phyloP scores from a whole-genome alignment of 2,888 invertebrate species.

The Amphipoea lucens region DNA sequence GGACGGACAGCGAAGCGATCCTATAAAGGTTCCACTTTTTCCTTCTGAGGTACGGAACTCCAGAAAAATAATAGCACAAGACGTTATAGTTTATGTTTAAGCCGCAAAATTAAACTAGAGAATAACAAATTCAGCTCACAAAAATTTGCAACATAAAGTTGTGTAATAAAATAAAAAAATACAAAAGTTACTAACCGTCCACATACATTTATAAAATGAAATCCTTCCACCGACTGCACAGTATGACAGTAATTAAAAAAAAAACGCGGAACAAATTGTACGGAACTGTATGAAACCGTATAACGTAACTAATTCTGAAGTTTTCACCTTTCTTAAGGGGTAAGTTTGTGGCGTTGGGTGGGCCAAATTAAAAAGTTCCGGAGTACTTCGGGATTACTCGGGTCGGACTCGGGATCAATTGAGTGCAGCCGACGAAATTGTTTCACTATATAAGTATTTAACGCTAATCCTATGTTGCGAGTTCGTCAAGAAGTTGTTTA shows the following conservation, averaged over 20 bases:
- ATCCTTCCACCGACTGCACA: conserved; percentile 47
- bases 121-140: conserved; percentile 38
- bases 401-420: conserved; percentile 55
- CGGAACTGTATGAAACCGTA: conserved; percentile 31
- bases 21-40: not conserved
- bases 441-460: conserved; percentile 50
- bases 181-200: conserved; percentile 28
- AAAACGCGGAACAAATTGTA: conserved; percentile 26
- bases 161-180: conserved; percentile 40
- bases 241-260: conserved; percentile 54
- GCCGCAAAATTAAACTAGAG: conserved; percentile 32
- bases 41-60: not conserved
- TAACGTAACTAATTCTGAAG: conserved; percentile 68
- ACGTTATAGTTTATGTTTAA: conserved; percentile 24
- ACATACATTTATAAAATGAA: conserved; percentile 46
- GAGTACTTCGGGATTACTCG: conserved; percentile 45
- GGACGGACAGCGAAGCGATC: not conserved
- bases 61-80: conserved; percentile 2
- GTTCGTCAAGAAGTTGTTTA: conserved; percentile 39
- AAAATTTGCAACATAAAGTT: conserved; percentile 38
- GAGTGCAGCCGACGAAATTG: conserved; percentile 54
- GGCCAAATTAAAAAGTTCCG: conserved; percentile 63
- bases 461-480: conserved; percentile 37
- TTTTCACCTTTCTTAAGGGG: conserved; percentile 66
- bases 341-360: conserved; percentile 38